phyloP scores from a whole-genome alignment of 2,113 vertebrate species.

The Propithecus coquereli region DNA sequence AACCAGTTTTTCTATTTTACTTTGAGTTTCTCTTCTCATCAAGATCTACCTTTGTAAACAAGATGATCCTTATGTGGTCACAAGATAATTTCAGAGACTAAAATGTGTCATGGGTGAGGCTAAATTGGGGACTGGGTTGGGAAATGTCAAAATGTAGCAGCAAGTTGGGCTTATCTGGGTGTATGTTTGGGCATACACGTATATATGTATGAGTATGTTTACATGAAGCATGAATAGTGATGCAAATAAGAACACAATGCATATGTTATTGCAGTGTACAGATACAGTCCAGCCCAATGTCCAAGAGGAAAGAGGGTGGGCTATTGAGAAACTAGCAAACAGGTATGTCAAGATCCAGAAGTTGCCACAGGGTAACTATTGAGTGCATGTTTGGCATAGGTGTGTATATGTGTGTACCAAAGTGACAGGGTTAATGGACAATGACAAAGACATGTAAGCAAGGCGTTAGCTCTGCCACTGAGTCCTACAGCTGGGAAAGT shows the following conservation, averaged over 20 bases:
- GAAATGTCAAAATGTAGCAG: neutral
- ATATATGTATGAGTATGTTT: conserved; percentile 21
- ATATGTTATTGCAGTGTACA: neutral
- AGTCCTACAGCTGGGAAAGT: neutral
- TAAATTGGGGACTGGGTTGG: neutral
- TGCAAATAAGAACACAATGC: neutral
- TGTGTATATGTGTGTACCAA: neutral
- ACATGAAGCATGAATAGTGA: neutral
- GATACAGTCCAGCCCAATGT: neutral
- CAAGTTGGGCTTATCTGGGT: neutral
- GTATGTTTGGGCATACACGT: neutral
- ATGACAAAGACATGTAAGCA: conserved; percentile 58
- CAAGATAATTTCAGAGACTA: conserved; percentile 40
- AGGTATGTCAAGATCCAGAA: neutral
- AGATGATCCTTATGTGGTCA: neutral
- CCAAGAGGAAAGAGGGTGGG: neutral
- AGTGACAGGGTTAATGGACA: conserved; percentile 49
- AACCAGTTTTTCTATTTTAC: conserved; percentile 49
- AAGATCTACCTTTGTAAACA: conserved; percentile 36
- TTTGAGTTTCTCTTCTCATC: conserved; percentile 63
- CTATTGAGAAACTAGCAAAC: neutral
- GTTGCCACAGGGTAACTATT: neutral
- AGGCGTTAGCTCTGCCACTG: neutral
- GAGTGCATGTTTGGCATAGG: neutral
- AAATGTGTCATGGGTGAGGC: neutral